Conservation (phyloP, 2,888 invertebrate species). For the Aplocera efformata region DNA sequence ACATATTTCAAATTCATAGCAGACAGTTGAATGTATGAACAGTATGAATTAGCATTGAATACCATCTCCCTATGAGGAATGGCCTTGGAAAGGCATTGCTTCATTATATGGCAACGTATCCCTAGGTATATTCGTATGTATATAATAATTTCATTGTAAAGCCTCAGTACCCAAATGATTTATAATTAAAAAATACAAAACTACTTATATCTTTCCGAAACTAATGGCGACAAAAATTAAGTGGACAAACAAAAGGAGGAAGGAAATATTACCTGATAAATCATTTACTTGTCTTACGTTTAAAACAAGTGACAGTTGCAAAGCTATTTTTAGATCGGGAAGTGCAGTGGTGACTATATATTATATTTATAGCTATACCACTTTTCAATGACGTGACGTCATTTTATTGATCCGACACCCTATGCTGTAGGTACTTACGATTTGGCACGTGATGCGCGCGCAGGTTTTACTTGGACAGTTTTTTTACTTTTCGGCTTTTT, state of each 20-base stretch:
- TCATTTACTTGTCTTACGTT: neutral
- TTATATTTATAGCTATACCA: no score
- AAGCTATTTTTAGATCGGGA: slow-evolving; percentile 30
- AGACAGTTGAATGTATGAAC: slow-evolving; percentile 20
- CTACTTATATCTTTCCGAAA: no score
- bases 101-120: slow-evolving; percentile 7
- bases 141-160: no score
- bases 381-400: slow-evolving; percentile 72
- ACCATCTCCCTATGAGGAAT: slow-evolving; percentile 49
- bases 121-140: no score
- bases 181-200: no score
- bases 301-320: slow-evolving; percentile 9
- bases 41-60: slow-evolving; percentile 58
- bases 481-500: no score
- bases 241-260: no score
- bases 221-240: no score
- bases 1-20: no score
- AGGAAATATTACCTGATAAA: neutral
- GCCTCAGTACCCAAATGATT: no score
- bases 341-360: slow-evolving; percentile 44
- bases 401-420: slow-evolving; percentile 59
- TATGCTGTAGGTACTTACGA: slow-evolving; percentile 57
- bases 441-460: slow-evolving; percentile 47
- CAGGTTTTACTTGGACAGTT: slow-evolving; percentile 21
- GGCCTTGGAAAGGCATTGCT: slow-evolving; percentile 45